A percentile compares a stretch with the other conserved stretches of the same genome.
Conservation (phyloP, 30 jellyfish, hydroid and myxozoan genomes). For the Hydractinia symbiolongicarpus region DNA sequence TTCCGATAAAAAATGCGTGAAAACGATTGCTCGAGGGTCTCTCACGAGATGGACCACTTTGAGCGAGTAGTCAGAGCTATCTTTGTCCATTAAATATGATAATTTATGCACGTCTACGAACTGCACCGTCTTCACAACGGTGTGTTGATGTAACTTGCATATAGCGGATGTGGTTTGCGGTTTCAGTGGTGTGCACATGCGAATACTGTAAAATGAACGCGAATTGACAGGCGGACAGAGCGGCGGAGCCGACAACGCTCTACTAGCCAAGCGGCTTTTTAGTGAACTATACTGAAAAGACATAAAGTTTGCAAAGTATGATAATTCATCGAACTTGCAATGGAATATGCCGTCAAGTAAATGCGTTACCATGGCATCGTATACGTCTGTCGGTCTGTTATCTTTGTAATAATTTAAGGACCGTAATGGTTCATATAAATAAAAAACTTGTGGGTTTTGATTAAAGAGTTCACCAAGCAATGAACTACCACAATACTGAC, state of each 20-base stretch:
- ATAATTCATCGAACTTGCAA: slow-evolving; percentile 92
- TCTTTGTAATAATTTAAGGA: slow-evolving; percentile 91
- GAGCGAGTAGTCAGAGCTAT: slow-evolving; percentile 90
- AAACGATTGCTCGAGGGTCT: slow-evolving; percentile 95
- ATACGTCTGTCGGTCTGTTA: slow-evolving; percentile 95
- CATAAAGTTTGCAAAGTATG: slow-evolving; percentile 84
- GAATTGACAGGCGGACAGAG: slow-evolving; percentile 89
- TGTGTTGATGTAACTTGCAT: slow-evolving; percentile 96
- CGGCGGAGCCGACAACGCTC: slow-evolving; percentile 99
- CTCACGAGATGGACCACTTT: slow-evolving; percentile 99
- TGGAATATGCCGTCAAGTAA: slow-evolving; percentile 93
- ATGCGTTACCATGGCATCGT: slow-evolving; percentile 98
- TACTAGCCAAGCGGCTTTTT: slow-evolving; percentile 95
- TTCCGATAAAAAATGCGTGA: slow-evolving; percentile 70
- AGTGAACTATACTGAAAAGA: slow-evolving; percentile 97
- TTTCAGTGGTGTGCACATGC: slow-evolving; percentile 98
- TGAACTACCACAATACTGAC: slow-evolving; percentile 98
- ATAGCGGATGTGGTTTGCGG: slow-evolving; percentile 99
- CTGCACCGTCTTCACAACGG: slow-evolving; percentile 88
- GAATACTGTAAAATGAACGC: slow-evolving; percentile 84
- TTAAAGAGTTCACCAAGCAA: slow-evolving; percentile 90
- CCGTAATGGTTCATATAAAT: slow-evolving; percentile 87
- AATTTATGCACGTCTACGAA: slow-evolving; percentile 92
- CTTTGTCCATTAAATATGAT: slow-evolving; percentile 97
- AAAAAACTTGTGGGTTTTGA: slow-evolving; percentile 97